These are phyloP conservation scores for Apotomis betuletana DNA, from an alignment of 2,888 invertebrate genomes.

Conservation along the genomic window DNA sequence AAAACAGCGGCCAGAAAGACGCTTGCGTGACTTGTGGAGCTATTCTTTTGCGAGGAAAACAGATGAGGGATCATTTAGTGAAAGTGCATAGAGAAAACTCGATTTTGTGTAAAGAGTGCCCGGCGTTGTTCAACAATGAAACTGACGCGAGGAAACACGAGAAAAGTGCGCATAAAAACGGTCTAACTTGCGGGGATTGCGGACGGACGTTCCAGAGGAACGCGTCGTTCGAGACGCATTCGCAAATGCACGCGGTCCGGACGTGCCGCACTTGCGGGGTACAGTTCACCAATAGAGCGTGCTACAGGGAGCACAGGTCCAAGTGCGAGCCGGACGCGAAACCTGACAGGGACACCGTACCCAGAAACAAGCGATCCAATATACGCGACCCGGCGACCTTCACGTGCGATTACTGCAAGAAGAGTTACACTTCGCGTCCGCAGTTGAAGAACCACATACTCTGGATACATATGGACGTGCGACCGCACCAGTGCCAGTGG, in stretches of 20 bases:
- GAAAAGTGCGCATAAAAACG: slow-evolving; percentile 59
- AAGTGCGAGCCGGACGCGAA: slow-evolving; percentile 73
- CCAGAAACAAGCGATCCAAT: slow-evolving; percentile 64
- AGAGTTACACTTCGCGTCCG: slow-evolving; percentile 67
- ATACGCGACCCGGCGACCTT: slow-evolving; percentile 71
- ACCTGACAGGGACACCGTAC: slow-evolving; percentile 58
- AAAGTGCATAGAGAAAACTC: slow-evolving; percentile 56
- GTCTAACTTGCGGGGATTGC: slow-evolving; percentile 67
- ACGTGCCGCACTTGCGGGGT: slow-evolving; percentile 67
- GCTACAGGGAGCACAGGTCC: slow-evolving; percentile 71
- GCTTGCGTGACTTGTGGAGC: slow-evolving; percentile 66
- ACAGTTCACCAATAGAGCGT: slow-evolving; percentile 71
- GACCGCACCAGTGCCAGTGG: slow-evolving; percentile 78
- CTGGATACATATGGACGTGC: slow-evolving; percentile 77
- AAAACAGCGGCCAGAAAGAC: slow-evolving; percentile 72
- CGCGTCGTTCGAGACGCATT: slow-evolving; percentile 65
- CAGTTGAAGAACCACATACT: slow-evolving; percentile 77
- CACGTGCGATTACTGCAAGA: slow-evolving; percentile 72
- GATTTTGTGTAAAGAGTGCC: slow-evolving; percentile 64
- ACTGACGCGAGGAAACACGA: slow-evolving; percentile 57
- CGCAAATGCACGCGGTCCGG: slow-evolving; percentile 72
- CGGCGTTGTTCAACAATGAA: slow-evolving; percentile 57
- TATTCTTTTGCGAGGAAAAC: slow-evolving; percentile 58
- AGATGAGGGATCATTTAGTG: slow-evolving; percentile 62
- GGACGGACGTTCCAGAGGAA: slow-evolving; percentile 65